Evolutionary conservation across 2,113 vertebrate species (phyloP).

Genomic region (Artemisiospiza belli): DNA sequence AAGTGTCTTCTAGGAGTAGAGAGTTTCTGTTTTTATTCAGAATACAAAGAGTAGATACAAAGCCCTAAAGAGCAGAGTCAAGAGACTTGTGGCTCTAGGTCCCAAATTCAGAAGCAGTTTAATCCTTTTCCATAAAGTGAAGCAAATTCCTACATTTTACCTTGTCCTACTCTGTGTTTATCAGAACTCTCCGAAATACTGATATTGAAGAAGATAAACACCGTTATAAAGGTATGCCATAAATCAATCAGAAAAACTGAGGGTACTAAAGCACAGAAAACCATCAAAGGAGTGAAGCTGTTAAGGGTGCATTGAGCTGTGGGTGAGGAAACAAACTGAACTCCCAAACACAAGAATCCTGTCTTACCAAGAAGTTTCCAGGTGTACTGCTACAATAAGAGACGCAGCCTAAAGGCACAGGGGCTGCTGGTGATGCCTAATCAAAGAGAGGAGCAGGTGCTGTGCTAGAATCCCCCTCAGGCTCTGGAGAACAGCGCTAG

Average conservation of each 20-base stretch:
- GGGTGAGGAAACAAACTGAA: not conserved
- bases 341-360: not conserved
- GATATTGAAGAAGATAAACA: not conserved
- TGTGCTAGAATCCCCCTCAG: slow-evolving; percentile 13
- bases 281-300: not conserved
- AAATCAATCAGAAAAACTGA: not conserved
- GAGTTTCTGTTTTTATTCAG: not conserved
- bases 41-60: not conserved
- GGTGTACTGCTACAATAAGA: not conserved
- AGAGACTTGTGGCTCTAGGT: not conserved
- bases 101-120: not conserved
- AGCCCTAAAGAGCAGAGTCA: not conserved
- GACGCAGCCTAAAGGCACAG: not conserved
- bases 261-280: not conserved
- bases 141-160: not conserved
- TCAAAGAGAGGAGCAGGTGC: slow-evolving; percentile 34
- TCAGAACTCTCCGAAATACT: not conserved
- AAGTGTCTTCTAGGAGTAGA: not conserved
- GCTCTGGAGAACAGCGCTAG: not conserved
- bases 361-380: slow-evolving; percentile 7
- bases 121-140: not conserved
- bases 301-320: not conserved
- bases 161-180: not conserved
- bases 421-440: slow-evolving; percentile 6
- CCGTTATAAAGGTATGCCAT: not conserved